Conservation (phyloP, 2,888 invertebrate genomes). For the Lasioglossum marginatum region DNA sequence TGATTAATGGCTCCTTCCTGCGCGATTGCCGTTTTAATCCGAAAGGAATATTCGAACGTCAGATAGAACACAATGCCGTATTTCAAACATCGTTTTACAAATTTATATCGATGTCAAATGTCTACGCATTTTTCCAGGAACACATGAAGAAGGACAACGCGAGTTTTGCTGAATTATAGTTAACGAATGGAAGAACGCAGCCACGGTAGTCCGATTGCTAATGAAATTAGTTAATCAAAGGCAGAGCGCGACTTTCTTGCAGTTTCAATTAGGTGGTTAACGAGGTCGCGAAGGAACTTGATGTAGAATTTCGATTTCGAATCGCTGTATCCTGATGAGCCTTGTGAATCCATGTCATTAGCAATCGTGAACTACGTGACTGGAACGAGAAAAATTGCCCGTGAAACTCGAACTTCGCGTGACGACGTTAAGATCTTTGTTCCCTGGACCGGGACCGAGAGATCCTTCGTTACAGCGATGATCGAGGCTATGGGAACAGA, state of each 20-base stretch:
- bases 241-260: conserved; percentile 4
- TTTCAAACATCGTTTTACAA: too few relatives aligned
- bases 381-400: conserved; percentile 46
- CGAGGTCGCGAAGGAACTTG: conserved; percentile 22
- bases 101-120: neutral
- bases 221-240: conserved; percentile 26
- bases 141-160: neutral
- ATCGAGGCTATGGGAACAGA: conserved; percentile 4
- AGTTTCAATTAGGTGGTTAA: conserved; percentile 18
- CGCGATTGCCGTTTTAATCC: neutral
- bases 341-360: conserved; percentile 34
- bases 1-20: neutral
- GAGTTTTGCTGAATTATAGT: neutral
- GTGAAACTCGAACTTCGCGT: conserved; percentile 50
- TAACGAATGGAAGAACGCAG: neutral
- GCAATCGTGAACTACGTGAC: conserved; percentile 47
- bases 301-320: conserved; percentile 40
- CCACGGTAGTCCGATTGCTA: neutral
- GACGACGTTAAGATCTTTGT: conserved; percentile 39
- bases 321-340: conserved; percentile 10
- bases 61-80: neutral
- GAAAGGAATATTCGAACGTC: neutral
- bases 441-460: conserved; percentile 7
- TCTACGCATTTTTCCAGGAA: neutral
- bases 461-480: neutral